Base-by-base conservation (phyloP, 2,888 invertebrate species). In the Uropetala carovei region DNA sequence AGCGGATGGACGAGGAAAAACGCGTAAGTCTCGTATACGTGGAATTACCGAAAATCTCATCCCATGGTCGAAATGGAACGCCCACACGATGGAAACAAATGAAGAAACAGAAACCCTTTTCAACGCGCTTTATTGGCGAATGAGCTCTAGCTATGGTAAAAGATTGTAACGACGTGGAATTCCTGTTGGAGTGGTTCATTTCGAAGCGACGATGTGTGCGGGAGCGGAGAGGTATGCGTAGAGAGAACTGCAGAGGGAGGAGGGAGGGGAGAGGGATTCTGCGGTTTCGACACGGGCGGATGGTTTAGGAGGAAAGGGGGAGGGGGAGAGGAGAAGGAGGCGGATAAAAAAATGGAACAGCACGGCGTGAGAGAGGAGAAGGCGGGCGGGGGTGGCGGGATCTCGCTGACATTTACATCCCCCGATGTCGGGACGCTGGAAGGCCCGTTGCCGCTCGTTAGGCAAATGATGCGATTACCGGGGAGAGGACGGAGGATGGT, bases 401-500 rank as follows among this genome's bases (percentile, higher is more conserved):
- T 27, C 27, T 75, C 3, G 22, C 11, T 89, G 89, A 89, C 64
- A 64, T 68, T 89, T 68, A 64, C 64, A 89, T 64, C 89, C 64
- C 43, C n/a, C 18, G 27, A 86, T 83, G 83, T 57, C 56, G 83
- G 83, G 8, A 27, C 59, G 58, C n/a, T n/a, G 60, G 43, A 2
- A 64, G 30, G 27, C 16, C 22, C 85, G 22, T 58, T 58, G 56
- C 64, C 86, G 64, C 89, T 89, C 89, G 56, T 68, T 89, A 64
- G 64, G 89, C 86, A 60, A 86, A 60, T 86, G 86, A 60, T 60
- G 86, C 30, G 86, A 64, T 68, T 64, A 64, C 64, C n/a, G 18
- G 1, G 64, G 68, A 68, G 22, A 22, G 68, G 18, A 14, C 22
- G 68, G 22, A 68, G 22, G 68, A 22, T 11, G n/a, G 27, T 22